Evolutionary conservation across 2,113 vertebrate species (phyloP).

Genomic region (Mustela lutreola): DNA sequence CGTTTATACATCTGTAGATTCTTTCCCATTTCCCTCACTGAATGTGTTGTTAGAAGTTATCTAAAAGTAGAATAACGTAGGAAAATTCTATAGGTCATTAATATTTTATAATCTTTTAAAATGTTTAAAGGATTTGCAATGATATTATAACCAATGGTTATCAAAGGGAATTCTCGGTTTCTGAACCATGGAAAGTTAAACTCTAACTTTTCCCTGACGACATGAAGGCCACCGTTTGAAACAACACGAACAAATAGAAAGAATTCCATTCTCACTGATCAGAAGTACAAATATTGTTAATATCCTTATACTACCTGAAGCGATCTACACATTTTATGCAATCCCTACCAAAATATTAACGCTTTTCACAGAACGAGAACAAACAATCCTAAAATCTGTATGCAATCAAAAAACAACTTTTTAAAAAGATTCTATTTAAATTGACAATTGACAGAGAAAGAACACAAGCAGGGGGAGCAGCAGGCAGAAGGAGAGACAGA

Average conservation of each 20-base stretch:
- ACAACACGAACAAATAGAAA: background rate
- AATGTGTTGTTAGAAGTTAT: background rate
- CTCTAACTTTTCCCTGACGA: background rate
- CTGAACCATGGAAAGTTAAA: background rate
- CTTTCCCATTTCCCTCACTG: background rate
- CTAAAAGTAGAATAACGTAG: background rate
- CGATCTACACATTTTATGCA: background rate
- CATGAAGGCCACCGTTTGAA: background rate
- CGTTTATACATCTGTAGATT: background rate
- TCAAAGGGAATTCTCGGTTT: background rate
- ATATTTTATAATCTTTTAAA: background rate
- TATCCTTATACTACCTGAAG: background rate
- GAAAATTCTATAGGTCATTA: background rate
- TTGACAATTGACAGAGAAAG: background rate
- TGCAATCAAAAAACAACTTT: background rate
- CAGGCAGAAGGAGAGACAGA: background rate
- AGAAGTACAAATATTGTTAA: background rate
- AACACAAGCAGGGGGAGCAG: background rate
- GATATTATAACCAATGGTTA: background rate
- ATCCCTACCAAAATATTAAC: background rate
- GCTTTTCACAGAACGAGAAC: background rate
- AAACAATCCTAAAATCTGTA: background rate
- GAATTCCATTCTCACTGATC: background rate
- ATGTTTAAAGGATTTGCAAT: background rate
- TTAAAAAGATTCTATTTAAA: background rate